Percentiles rank a stretch among this genome's conserved stretches.
Evolutionary conservation across 2,888 invertebrate genomes (phyloP).

Genomic region (Malachius bipustulatus): DNA sequence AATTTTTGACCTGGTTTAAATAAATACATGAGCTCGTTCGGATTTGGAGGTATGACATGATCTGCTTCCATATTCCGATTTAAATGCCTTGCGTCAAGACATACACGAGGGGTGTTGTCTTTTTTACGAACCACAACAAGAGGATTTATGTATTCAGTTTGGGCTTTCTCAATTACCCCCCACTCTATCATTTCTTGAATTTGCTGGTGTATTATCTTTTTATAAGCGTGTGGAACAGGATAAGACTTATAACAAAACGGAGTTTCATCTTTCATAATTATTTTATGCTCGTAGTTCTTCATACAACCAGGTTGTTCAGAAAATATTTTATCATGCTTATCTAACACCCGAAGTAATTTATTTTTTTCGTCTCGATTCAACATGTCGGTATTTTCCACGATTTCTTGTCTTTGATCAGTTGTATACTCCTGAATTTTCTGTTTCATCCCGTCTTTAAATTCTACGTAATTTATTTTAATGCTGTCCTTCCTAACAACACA

Average conservation of each 20-base stretch:
- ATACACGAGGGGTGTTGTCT: constrained; percentile 3
- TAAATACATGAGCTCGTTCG: constrained; percentile 4
- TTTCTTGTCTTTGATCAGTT: no score
- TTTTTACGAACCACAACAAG: constrained; percentile 3
- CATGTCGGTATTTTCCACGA: no score
- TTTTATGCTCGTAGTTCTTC: constrained; percentile 1
- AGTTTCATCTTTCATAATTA: not conserved
- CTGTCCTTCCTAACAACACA: no score
- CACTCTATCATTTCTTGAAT: constrained; percentile 4
- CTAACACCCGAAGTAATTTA: not conserved
- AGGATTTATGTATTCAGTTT: constrained; percentile 4
- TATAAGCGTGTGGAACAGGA: constrained; percentile 4
- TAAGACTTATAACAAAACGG: not conserved
- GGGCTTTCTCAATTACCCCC: not conserved
- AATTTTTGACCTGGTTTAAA: constrained; percentile 3
- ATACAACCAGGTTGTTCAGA: constrained; percentile 4
- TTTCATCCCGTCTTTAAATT: no score
- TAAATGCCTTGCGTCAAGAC: constrained; percentile 4
- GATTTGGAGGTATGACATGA: constrained; percentile 4
- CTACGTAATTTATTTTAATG: no score
- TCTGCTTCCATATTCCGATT: constrained; percentile 1
- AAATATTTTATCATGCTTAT: constrained; percentile 1
- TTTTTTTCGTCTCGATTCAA: not conserved
- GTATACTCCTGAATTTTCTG: no score
- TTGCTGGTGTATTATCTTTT: not conserved